Conservation (phyloP, 2,797 vertebrate species). For the Podarcis lilfordi region DNA sequence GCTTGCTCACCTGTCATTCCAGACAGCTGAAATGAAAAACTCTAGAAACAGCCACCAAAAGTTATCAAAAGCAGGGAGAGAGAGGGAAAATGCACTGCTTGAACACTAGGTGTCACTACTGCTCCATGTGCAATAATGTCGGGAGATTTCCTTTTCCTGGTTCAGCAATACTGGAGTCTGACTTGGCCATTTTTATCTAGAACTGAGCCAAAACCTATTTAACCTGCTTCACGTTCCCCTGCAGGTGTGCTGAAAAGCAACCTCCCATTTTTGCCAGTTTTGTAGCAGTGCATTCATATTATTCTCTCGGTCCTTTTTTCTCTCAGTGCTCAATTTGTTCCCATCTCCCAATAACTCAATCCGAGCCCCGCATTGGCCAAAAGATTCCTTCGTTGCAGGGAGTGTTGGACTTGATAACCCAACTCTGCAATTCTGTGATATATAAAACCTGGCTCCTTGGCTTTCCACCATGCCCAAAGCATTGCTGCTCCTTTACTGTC, state of each 20-base stretch:
- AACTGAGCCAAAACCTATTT: not conserved
- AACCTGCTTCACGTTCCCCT: not conserved
- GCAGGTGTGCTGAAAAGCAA: not conserved
- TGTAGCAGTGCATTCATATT: not conserved
- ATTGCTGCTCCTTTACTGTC: not conserved
- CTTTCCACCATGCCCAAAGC: not conserved
- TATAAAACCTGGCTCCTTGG: no score
- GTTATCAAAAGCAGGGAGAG: rapidly evolving
- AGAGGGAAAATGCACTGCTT: not conserved
- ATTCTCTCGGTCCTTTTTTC: not conserved
- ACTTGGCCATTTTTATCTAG: not conserved
- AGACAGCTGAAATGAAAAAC: not conserved
- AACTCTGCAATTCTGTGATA: no score
- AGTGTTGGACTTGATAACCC: no score
- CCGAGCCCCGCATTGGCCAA: no score
- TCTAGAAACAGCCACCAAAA: rapidly evolving
- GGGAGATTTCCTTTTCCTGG: not conserved
- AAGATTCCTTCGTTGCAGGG: no score
- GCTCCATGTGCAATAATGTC: rapidly evolving
- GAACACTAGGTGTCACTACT: constrained; percentile 47
- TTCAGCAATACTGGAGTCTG: not conserved
- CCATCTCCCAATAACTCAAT: no score
- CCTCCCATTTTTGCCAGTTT: not conserved
- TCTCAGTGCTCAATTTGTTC: not conserved
- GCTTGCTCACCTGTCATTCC: not conserved